Conservation (phyloP, 2,797 vertebrate species). For the Etheostoma nigrum region DNA sequence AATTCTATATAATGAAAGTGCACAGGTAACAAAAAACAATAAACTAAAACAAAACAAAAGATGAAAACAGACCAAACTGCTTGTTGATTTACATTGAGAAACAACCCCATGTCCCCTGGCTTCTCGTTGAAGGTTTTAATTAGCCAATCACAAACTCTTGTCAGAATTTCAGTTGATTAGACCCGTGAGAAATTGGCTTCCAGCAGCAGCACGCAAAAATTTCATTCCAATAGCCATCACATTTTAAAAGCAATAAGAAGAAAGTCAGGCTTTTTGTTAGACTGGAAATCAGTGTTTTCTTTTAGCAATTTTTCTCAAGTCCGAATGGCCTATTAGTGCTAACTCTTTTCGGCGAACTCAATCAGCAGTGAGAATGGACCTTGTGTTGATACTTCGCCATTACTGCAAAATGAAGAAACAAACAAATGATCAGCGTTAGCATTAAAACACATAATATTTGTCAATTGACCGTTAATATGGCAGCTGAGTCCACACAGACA, state of each 20-base stretch:
- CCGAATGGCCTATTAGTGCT: slow-evolving; percentile 73
- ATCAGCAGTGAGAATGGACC: slow-evolving; percentile 85
- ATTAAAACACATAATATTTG: slow-evolving; percentile 26
- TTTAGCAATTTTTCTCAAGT: slow-evolving; percentile 59
- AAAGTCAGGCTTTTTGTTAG: slow-evolving; percentile 20
- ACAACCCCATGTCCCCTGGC: slow-evolving; percentile 62
- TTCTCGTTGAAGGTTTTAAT: slow-evolving; percentile 56
- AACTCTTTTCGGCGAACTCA: slow-evolving; percentile 73
- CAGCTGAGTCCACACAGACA: slow-evolving; percentile 61
- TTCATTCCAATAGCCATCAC: slow-evolving; percentile 65
- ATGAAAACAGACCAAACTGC: slow-evolving; percentile 63
- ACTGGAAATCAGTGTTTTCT: slow-evolving; percentile 43
- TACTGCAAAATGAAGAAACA: slow-evolving; percentile 90
- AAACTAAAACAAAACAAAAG: slow-evolving; percentile 56
- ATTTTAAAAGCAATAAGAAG: slow-evolving; percentile 30
- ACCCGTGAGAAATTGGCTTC: slow-evolving; percentile 88
- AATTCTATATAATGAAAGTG: slow-evolving; percentile 95
- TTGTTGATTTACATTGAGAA: slow-evolving; percentile 69
- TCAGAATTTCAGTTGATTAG: slow-evolving; percentile 69
- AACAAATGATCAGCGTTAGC: slow-evolving; percentile 86
- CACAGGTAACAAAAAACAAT: slow-evolving; percentile 85
- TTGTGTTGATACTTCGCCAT: slow-evolving; percentile 81
- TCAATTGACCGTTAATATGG: slow-evolving; percentile 52
- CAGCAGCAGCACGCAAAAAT: slow-evolving; percentile 80
- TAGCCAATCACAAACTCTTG: slow-evolving; percentile 55